phyloP scores from a whole-genome alignment of 2,888 invertebrate genomes.

The Aelia acuminata region DNA sequence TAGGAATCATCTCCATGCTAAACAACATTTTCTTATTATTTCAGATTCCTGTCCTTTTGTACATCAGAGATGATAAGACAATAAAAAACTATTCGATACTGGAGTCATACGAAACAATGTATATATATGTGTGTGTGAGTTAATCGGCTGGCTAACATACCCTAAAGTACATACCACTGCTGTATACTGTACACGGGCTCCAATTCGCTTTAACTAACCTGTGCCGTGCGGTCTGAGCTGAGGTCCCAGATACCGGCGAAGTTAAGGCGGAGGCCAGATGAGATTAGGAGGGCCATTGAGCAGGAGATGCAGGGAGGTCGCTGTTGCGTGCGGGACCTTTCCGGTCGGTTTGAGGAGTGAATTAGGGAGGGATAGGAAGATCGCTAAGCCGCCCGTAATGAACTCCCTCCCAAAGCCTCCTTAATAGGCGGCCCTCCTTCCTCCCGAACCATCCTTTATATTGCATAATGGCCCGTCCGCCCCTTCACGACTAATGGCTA shows the following conservation, averaged over 20 bases:
- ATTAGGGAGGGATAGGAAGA: constrained; percentile 25
- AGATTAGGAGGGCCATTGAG: constrained; percentile 40
- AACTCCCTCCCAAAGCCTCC: constrained; percentile 50
- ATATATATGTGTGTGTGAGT: too few species aligned
- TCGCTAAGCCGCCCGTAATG: constrained; percentile 52
- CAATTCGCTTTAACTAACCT: background rate
- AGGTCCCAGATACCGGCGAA: background rate
- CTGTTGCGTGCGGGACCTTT: constrained; percentile 14
- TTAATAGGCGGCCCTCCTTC: constrained; percentile 56
- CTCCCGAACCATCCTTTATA: constrained; percentile 64
- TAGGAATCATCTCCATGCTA: too few species aligned
- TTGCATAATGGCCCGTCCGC: constrained; percentile 62
- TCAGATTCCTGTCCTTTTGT: too few species aligned
- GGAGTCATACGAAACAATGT: too few species aligned
- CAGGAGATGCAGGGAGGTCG: constrained; percentile 9
- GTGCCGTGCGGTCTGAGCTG: background rate
- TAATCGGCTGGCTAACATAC: too few species aligned
- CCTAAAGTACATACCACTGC: too few species aligned
- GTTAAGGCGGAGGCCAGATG: constrained; percentile 22
- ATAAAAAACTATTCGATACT: too few species aligned
- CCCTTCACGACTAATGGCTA: constrained; percentile 57
- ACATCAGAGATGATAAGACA: too few species aligned
- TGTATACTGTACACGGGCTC: background rate
- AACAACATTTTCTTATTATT: too few species aligned
- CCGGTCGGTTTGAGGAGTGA: constrained; percentile 53